These are phyloP conservation scores for Pogoniulus pusillus DNA, from an alignment of 2,797 vertebrate species.

Conservation along the genomic window DNA sequence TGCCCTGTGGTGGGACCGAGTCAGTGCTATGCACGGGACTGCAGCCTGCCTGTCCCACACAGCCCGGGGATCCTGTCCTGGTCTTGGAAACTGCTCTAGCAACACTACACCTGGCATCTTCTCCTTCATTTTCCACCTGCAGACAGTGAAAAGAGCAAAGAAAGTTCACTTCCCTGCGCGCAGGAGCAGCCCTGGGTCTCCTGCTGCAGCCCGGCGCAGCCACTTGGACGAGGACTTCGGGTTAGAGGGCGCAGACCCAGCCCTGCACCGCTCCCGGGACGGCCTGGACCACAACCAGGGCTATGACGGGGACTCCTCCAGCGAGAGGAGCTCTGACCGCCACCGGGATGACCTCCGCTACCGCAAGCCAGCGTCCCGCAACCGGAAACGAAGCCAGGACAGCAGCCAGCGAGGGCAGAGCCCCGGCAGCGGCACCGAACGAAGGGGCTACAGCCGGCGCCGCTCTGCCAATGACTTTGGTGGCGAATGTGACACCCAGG, in stretches of 20 bases:
- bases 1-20: neutral
- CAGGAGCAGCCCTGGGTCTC: neutral
- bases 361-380: neutral
- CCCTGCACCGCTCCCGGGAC: neutral
- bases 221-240: neutral
- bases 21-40: accelerated
- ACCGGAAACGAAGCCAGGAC: constrained; percentile 33
- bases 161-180: constrained; percentile 84
- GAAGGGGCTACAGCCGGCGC: neutral
- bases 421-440: neutral
- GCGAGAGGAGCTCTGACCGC: constrained; percentile 78
- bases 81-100: neutral
- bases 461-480: constrained; percentile 61
- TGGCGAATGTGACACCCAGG: constrained; percentile 66
- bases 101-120: neutral
- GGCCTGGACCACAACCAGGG: constrained; percentile 68
- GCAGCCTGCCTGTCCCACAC: accelerated
- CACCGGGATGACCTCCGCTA: neutral
- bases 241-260: neutral
- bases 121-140: neutral
- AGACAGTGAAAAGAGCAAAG: constrained; percentile 91
- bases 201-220: accelerated
- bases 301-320: constrained; percentile 84
- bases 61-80: accelerated
- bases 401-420: constrained; percentile 9